Evolutionary conservation across 2,113 vertebrate species (phyloP), one percentile per base, ranked within the genome.

Genomic region (Cranoglanis bouderius): DNA sequence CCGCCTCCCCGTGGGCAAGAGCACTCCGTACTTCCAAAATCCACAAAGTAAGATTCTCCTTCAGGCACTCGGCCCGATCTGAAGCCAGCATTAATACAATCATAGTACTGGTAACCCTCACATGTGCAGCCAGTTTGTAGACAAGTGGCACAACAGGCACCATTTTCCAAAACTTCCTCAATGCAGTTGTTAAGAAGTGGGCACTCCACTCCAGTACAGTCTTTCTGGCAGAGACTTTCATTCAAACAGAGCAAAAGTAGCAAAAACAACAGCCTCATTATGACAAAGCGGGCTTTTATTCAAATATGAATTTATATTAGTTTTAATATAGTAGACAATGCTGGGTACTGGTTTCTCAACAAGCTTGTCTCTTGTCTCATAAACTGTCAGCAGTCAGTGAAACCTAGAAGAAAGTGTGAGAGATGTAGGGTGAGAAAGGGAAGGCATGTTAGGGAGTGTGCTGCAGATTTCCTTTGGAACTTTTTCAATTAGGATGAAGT

Each of bases 11-110:
- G 92, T 0, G 98, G 98, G 89, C 98, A 99, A 0, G 95, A 96
- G 91, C 98, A 99, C 92, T 99, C 98, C 0, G 98, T 99, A 92
- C 98, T 99, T 88, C 98, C 98, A 0, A 98, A 99, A 93, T 99
- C 98, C 82, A 99, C 98, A 0, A 98, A 98, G 93, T 99, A 99
- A 24, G 98, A 98, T 86, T 97, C 96, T 0, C 97, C 97, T 26
- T 98, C 97, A 0, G 97, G 97, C 12, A 99, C 97, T 4, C 97
- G 97, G 81, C 98, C 97, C 0, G 96, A 96, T 93, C 95, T 86
- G 14, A 98, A 99, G 82, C 98, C 98, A 0, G 96, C 97, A 1
- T 96, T 97, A 91, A 98, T 85, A 3, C 98, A 99, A 92, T 99
- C 98, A 0, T 99, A 99, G 93, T 97, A 98, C 91, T 99, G 98